Evolutionary conservation across 2,113 vertebrate species (phyloP), one percentile per base, ranked within the genome.

Genomic region (Dendropsophus ebraccatus): DNA sequence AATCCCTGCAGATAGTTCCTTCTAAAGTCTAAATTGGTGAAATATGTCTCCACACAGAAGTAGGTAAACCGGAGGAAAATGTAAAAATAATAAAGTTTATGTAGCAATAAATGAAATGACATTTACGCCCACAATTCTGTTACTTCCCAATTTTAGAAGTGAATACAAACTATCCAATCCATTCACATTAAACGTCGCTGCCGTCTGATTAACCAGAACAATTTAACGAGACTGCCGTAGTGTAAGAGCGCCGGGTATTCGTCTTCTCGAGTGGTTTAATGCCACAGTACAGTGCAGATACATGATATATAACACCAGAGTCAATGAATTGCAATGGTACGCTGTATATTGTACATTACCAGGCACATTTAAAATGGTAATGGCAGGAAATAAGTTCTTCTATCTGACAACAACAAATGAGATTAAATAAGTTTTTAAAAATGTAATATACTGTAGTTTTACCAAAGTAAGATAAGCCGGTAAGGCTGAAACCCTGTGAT

Each of bases 291-390:
- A 19, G 13, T 19, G 37, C 77, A 30, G 23, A 41, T 25, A n/a
- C 62, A 0, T 9, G 11, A 19, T 37, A 67, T 45, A 37, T 65
- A 88, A 60, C 23, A 19, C 41, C 23, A 16, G 23, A 80, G 37
- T 81, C 70, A 7, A 72, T 56, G 19, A 6, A 56, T 52, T 89
- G 88, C 75, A 83, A 84, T 89, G 49, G 32, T 82, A 50, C 85
- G 7, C 0, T 0, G 58, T 79, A 60, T 62, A 81, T 81, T 62
- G 28, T 47, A 60, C 35, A 81, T 81, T 65, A 81, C 11, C 56
- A 13, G 7, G 2, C 23, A 79, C 41, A 21, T 45, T 81, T 65
- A 60, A 80, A 80, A 80, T 45, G 54, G 32, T 80, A 80, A 62
- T 41, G 62, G 77, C 54, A n/a, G 4, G 56, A 62, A 80, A 80